Evolutionary conservation across 2,888 invertebrate species (phyloP).

Genomic region (Patella caerulea): DNA sequence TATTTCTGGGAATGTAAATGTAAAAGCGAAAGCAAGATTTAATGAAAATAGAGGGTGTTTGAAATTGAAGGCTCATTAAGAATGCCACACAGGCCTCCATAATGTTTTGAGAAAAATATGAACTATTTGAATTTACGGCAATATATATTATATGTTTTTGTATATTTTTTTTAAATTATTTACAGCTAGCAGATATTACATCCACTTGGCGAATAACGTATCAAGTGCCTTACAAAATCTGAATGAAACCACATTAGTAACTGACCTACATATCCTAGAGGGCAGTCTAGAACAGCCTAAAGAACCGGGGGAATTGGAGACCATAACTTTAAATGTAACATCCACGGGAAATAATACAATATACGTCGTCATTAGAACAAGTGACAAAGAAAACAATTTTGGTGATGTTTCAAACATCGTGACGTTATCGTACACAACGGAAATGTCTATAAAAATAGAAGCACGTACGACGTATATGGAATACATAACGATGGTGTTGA

Average conservation of each 20-base stretch:
- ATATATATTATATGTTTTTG: slow-evolving; percentile 6
- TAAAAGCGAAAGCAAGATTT: too few relatives aligned
- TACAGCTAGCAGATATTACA: slow-evolving; percentile 33
- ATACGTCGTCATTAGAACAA: slow-evolving; percentile 35
- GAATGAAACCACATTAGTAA: not conserved
- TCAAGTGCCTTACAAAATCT: slow-evolving; percentile 20
- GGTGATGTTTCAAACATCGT: slow-evolving; percentile 43
- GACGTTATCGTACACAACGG: slow-evolving; percentile 35
- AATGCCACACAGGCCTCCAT: not conserved
- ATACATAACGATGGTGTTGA: slow-evolving; percentile 29
- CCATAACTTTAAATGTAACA: slow-evolving; percentile 16
- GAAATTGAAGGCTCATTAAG: too few relatives aligned
- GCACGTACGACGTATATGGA: not conserved
- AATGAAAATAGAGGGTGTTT: too few relatives aligned
- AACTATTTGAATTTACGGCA: not conserved
- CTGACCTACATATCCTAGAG: slow-evolving; percentile 11
- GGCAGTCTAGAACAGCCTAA: slow-evolving; percentile 17
- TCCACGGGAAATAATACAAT: slow-evolving; percentile 30
- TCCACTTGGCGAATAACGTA: slow-evolving; percentile 28
- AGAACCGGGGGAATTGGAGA: slow-evolving; percentile 27
- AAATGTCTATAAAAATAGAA: slow-evolving; percentile 28
- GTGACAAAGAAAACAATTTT: slow-evolving; percentile 36
- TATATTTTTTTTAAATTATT: not conserved
- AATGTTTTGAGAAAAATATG: not conserved
- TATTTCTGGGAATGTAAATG: too few relatives aligned